Evolutionary conservation across 2,888 invertebrate species (phyloP), one percentile per base, ranked within the genome.

Genomic region (Drosophila percnosoma): DNA sequence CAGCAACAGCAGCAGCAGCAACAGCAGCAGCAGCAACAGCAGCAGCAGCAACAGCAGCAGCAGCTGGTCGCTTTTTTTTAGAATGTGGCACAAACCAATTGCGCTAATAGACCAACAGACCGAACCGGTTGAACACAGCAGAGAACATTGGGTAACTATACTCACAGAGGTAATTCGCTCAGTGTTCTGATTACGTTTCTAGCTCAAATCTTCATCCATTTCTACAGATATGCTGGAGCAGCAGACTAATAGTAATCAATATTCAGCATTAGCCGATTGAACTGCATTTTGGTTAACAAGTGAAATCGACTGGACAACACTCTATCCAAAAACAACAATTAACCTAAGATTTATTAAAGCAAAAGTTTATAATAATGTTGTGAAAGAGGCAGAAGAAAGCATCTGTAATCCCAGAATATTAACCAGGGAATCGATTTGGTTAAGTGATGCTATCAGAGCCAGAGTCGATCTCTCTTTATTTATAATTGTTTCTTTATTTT

Each of bases 11-110:
- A 34, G 34, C 51, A 62, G 40, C 51, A 62, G 40, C 40, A 11
- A 18, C 51, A 48, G 33, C 34, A 34, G 34, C 51, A 62, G 40
- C 51, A 62, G 40, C 40, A 11, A 18, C 51, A 48, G 33, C 34
- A 34, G 34, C 51, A 62, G 40, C 51, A 62, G 40, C n/a, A n/a
- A n/a, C 51, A 62, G 40, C 51, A 62, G 40, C 34, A 38, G 75
- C 38, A 38, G 62, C 49, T 57, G 72, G 62, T 34, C 27, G 49
- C 53, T 24, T 48, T 21, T 15, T 38, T 36, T 27, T 13, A 68
- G 83, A 80, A 86, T 81, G 74, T 86, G 79, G 79, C 82, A 73
- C 87, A 88, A 86, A 86, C 64, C 87, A 85, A 87, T 83, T 85
- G 83, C 82, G 70, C 80, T 82, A 87, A 83, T 82, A 82, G 82